phyloP scores from a whole-genome alignment of 2,113 vertebrate species.

The Lutjanus erythropterus region DNA sequence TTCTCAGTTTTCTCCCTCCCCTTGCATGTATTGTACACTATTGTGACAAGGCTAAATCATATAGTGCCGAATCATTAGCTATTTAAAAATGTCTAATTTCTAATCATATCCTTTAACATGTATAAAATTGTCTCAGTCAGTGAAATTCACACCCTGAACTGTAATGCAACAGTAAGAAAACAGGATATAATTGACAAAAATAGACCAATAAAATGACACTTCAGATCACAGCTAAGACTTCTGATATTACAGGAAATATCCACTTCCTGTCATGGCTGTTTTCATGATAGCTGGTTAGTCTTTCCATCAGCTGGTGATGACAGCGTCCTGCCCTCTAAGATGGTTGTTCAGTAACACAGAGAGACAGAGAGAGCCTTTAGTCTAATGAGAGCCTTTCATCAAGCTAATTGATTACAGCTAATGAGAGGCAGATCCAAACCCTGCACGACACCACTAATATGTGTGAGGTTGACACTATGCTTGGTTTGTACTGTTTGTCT shows the following conservation, averaged over 20 bases:
- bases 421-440: slow-evolving; percentile 28
- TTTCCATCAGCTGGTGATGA: slow-evolving; percentile 23
- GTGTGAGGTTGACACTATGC: slow-evolving; percentile 11
- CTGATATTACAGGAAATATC: too few species aligned
- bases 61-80: too few species aligned
- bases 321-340: neutral
- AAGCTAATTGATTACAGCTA: slow-evolving; percentile 53
- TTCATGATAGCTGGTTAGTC: slow-evolving; percentile 10
- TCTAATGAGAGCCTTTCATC: slow-evolving; percentile 50
- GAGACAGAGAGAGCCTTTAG: slow-evolving; percentile 30
- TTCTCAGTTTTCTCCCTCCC: too few species aligned
- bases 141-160: too few species aligned
- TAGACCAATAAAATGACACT: neutral
- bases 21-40: too few species aligned
- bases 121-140: too few species aligned
- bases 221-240: neutral
- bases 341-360: slow-evolving; percentile 4
- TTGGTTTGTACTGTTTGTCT: slow-evolving; percentile 21
- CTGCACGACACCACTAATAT: slow-evolving; percentile 11
- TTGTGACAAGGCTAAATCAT: too few species aligned
- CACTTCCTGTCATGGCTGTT: neutral
- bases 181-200: neutral
- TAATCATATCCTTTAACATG: too few species aligned
- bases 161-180: too few species aligned
- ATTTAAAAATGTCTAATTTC: too few species aligned